phyloP scores from a whole-genome alignment of 2,888 invertebrate species.

The Drosophila vallismaia region DNA sequence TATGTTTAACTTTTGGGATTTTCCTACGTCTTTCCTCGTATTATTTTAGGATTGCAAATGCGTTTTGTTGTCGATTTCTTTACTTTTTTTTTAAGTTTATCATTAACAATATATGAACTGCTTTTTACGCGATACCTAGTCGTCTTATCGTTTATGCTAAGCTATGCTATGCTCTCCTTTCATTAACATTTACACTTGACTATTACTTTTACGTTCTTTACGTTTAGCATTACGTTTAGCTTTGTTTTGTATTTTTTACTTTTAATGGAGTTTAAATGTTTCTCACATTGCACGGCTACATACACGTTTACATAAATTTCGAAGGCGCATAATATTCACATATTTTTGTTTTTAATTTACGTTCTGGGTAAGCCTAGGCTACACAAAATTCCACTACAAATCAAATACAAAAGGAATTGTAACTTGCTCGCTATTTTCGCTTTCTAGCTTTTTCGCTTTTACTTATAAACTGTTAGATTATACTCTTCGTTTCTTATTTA shows the following conservation, averaged over 20 bases:
- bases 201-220: slow-evolving; percentile 32
- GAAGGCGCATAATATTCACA: slow-evolving; percentile 84
- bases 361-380: slow-evolving; percentile 60
- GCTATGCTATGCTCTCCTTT: slow-evolving; percentile 55
- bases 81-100: slow-evolving; percentile 44
- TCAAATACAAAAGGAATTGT: slow-evolving; percentile 46
- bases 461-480: slow-evolving; percentile 35
- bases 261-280: slow-evolving; percentile 39
- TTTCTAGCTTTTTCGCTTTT: slow-evolving; percentile 8
- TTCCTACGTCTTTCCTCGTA: slow-evolving; percentile 51
- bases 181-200: slow-evolving; percentile 52
- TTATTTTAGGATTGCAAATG: slow-evolving; percentile 68
- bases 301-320: slow-evolving; percentile 64
- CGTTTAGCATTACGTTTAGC: slow-evolving; percentile 21
- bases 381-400: slow-evolving; percentile 55
- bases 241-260: slow-evolving; percentile 28
- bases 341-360: slow-evolving; percentile 55
- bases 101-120: slow-evolving; percentile 68
- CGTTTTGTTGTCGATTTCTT: slow-evolving; percentile 51
- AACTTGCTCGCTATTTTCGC: slow-evolving; percentile 10
- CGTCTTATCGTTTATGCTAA: slow-evolving; percentile 45
- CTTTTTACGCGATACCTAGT: slow-evolving; percentile 30
- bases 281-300: slow-evolving; percentile 59
- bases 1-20: slow-evolving; percentile 79
- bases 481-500: slow-evolving; percentile 24